phyloP scores from a whole-genome alignment of 2,113 vertebrate species.

The Sus scrofa region DNA sequence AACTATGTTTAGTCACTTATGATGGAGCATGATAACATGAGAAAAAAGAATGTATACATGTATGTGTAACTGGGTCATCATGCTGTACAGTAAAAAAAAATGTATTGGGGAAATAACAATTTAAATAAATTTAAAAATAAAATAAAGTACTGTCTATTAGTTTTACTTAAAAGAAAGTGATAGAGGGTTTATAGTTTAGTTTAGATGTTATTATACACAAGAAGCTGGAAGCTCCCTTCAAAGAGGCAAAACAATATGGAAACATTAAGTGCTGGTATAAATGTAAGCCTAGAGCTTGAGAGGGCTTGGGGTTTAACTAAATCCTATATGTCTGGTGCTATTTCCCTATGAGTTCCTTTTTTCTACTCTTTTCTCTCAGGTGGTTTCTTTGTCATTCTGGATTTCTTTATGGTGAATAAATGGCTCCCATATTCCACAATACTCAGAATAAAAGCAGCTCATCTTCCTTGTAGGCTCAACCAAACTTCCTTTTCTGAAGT shows the following conservation, averaged over 20 bases:
- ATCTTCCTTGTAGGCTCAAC: background rate
- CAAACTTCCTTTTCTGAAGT: background rate
- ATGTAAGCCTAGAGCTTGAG: background rate
- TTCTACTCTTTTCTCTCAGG: background rate
- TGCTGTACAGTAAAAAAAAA: too few relatives aligned
- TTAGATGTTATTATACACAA: background rate
- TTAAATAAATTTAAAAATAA: too few relatives aligned
- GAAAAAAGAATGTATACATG: too few relatives aligned
- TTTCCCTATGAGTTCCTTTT: background rate
- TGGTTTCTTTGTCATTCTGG: background rate
- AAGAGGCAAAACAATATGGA: background rate
- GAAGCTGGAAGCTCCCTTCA: background rate
- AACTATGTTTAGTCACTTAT: too few relatives aligned
- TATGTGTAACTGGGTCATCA: too few relatives aligned
- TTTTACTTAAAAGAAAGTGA: conserved; percentile 23
- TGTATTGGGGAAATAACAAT: too few relatives aligned
- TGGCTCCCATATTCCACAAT: background rate
- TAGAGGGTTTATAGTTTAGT: background rate
- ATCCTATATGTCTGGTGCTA: background rate
- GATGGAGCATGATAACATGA: too few relatives aligned
- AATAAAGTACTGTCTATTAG: background rate
- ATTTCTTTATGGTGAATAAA: background rate
- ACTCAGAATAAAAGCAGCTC: background rate
- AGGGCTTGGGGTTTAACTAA: background rate
- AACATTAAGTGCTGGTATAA: background rate